Evolutionary conservation across 2,888 invertebrate species (phyloP).

Genomic region (Pasiphila rectangulata): DNA sequence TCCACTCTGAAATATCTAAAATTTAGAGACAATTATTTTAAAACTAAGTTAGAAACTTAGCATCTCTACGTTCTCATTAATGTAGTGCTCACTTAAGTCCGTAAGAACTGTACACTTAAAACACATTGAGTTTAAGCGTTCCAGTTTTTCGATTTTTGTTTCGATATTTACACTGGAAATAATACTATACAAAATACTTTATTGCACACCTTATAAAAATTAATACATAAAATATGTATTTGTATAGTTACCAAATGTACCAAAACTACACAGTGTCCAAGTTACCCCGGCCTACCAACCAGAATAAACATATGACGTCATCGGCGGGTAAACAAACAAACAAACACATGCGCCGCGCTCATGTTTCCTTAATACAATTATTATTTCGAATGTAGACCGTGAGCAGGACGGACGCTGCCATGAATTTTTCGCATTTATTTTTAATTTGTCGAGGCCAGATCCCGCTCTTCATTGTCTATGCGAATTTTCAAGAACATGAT

Average conservation of each 20-base stretch:
- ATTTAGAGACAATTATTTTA: no score
- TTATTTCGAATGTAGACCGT: constrained; percentile 79
- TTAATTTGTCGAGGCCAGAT: constrained; percentile 49
- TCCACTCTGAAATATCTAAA: no score
- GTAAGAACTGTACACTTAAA: no score
- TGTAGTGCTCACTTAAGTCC: no score
- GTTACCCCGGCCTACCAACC: constrained; percentile 56
- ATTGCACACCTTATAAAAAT: no score
- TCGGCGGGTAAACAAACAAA: constrained; percentile 81
- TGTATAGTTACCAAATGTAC: neutral
- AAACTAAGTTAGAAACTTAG: no score
- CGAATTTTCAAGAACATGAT: constrained; percentile 32
- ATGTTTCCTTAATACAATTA: constrained; percentile 82
- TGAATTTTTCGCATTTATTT: constrained; percentile 46
- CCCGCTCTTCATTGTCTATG: constrained; percentile 48
- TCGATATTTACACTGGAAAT: no score
- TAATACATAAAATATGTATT: no score
- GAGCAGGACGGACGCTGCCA: constrained; percentile 53
- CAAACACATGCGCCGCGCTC: constrained; percentile 82
- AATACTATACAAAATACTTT: no score
- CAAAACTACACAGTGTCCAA: constrained; percentile 26
- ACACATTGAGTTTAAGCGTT: no score
- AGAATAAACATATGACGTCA: constrained; percentile 83
- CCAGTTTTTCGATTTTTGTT: no score
- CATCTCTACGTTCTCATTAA: no score